A percentile compares a stretch with the other conserved stretches of the same genome.
These are phyloP conservation scores for Galaxias olidus DNA, from an alignment of 2,797 vertebrate species.

Conservation along the genomic window DNA sequence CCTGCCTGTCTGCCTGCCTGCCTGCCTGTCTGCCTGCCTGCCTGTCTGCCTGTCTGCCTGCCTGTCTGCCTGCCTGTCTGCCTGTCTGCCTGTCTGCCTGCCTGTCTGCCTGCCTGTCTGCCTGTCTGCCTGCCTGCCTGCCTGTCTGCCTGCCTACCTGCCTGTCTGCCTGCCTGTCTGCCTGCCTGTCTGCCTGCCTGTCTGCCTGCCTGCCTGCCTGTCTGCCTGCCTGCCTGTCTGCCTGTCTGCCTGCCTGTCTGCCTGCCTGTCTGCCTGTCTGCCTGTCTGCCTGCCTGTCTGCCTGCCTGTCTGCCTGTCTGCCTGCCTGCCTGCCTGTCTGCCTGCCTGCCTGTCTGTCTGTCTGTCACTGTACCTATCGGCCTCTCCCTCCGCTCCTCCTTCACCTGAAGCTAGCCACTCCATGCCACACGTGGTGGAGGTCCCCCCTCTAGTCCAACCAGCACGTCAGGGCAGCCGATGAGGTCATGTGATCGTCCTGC, in stretches of 20 bases:
- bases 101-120: not conserved
- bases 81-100: not conserved
- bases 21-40: not conserved
- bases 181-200: not conserved
- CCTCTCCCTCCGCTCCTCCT: slow-evolving; percentile 20
- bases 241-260: too few species aligned
- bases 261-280: slow-evolving; percentile 2
- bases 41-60: not conserved
- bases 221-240: not conserved
- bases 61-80: not conserved
- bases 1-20: not conserved
- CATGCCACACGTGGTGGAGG: slow-evolving; percentile 27
- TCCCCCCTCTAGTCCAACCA: slow-evolving; percentile 47
- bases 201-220: not conserved
- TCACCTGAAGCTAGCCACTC: slow-evolving; percentile 36
- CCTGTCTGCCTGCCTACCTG: slow-evolving; percentile 1
- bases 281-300: not conserved
- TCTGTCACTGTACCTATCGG: slow-evolving; percentile 83
- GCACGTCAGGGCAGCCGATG: slow-evolving; percentile 33
- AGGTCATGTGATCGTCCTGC: slow-evolving; percentile 36
- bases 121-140: too few species aligned
- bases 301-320: not conserved
- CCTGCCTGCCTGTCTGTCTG: slow-evolving; percentile 9
- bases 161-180: not conserved
- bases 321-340: not conserved